Evolutionary conservation across 2,888 invertebrate genomes (phyloP), one percentile per base, ranked within the genome.

Genomic region (Thyatira batis): DNA sequence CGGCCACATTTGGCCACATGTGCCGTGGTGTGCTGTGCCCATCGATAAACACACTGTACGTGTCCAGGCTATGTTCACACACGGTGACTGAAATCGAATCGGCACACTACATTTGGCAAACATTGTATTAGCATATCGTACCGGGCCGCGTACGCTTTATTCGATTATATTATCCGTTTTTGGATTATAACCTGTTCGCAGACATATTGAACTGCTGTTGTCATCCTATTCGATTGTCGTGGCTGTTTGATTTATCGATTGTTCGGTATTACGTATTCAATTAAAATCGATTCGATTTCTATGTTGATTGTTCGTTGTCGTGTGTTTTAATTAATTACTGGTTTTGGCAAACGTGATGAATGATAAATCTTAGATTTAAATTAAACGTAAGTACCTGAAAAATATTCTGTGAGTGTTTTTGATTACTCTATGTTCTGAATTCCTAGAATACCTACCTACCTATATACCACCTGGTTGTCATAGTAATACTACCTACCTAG

Each of bases 51-150:
- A 69, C 48, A 28, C 54, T 28, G 58, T 27, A 56, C 60, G 62
- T 63, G 63, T 64, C 61, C 46, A 28, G 56, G 57, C 23, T 28
- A 9, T 21, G 53, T 27, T 54, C 55, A 52, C 62, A 58, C 52
- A 66, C 69, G 60, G 55, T 60, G 61, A 64, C 57, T 65, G 58
- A 60, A 65, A 67, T 71, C 62, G 67, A 69, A 67, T 69, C 58
- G 62, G 61, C 59, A 63, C 64, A 72, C 67, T 69, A 73, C 77
- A 80, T 80, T 78, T 72, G 67, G 69, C 74, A 78, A 80, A 80
- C 79, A 80, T 74, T 71, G 73, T 70, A 82, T 78, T 80, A 77
- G 69, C 78, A 78, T 81, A 79, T 65, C 62, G 64, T 30, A 46
- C 27, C 58, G 53, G 55, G 55, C 23, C 53, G 69, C 54, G 58